These are phyloP conservation scores for Melanchra persicariae DNA, from an alignment of 2,888 invertebrate species.

Conservation along the genomic window DNA sequence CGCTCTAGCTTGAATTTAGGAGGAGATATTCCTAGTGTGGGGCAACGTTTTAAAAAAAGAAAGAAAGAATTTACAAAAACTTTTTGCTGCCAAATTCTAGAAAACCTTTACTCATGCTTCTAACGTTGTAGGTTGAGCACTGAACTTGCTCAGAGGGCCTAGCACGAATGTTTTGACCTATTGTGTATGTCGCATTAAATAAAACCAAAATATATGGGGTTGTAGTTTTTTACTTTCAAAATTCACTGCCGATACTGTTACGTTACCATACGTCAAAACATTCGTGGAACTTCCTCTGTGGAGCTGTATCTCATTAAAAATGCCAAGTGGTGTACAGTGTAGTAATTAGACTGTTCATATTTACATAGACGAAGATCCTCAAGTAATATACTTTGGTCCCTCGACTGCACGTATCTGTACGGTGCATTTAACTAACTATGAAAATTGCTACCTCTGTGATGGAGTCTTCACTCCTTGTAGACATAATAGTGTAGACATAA, in stretches of 20 bases:
- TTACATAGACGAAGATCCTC: conserved; percentile 50
- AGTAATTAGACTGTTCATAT: conserved; percentile 66
- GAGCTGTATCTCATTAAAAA: conserved; percentile 33
- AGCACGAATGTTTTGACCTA: too few species aligned
- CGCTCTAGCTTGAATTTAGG: too few species aligned
- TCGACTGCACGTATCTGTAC: conserved; percentile 4
- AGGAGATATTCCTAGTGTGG: too few species aligned
- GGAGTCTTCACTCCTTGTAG: conserved; percentile 8
- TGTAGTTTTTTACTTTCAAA: too few species aligned
- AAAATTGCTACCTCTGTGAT: background rate
- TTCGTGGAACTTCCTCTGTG: too few species aligned
- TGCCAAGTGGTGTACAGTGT: conserved; percentile 29
- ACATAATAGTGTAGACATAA: too few species aligned
- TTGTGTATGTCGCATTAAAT: too few species aligned
- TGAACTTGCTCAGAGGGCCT: too few species aligned
- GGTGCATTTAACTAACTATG: conserved; percentile 29
- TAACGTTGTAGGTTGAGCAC: conserved; percentile 5
- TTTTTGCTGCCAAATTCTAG: background rate
- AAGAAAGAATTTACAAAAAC: conserved; percentile 12
- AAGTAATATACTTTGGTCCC: conserved; percentile 54
- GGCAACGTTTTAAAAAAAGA: too few species aligned
- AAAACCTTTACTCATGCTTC: background rate
- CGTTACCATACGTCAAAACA: too few species aligned
- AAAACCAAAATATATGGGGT: too few species aligned
- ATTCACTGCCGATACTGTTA: too few species aligned